Evolutionary conservation across 1,140 invertebrate genomes (phyloP).

Genomic region (Chelonus insularis): DNA sequence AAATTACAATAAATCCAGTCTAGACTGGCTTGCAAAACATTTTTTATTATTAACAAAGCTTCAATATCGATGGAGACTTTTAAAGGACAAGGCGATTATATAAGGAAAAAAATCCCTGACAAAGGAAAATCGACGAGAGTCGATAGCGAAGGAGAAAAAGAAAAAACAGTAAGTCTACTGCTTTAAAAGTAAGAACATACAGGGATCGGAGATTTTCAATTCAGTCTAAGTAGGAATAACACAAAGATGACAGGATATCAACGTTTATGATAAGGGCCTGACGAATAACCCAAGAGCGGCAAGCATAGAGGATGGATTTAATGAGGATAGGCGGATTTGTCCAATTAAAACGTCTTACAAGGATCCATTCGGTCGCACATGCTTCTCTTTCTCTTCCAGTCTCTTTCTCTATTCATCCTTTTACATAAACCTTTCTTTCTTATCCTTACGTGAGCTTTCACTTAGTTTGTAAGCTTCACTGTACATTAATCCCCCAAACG

Average conservation of each 20-base stretch:
- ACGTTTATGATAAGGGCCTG: slow-evolving; percentile 34
- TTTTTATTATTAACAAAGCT: neutral
- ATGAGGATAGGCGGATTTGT: slow-evolving; percentile 63
- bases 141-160: neutral
- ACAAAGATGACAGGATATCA: slow-evolving; percentile 48
- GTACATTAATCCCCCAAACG: no score
- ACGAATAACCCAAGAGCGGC: slow-evolving; percentile 27
- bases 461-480: no score
- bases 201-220: slow-evolving; percentile 45
- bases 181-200: slow-evolving; percentile 32
- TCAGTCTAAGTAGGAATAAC: slow-evolving; percentile 48
- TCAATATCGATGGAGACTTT: neutral
- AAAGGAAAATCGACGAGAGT: slow-evolving; percentile 31
- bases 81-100: slow-evolving; percentile 34
- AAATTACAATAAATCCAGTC: no score
- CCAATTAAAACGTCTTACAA: slow-evolving; percentile 63
- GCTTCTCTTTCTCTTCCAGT: slow-evolving; percentile 24
- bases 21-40: no score
- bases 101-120: slow-evolving; percentile 36
- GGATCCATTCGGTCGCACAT: slow-evolving; percentile 52
- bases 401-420: slow-evolving; percentile 6
- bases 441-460: neutral
- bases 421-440: neutral
- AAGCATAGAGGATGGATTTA: slow-evolving; percentile 53
- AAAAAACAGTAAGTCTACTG: slow-evolving; percentile 21